phyloP scores from a whole-genome alignment of 37 sponge, comb jelly and placozoan species.

The Mnemiopsis leidyi region DNA sequence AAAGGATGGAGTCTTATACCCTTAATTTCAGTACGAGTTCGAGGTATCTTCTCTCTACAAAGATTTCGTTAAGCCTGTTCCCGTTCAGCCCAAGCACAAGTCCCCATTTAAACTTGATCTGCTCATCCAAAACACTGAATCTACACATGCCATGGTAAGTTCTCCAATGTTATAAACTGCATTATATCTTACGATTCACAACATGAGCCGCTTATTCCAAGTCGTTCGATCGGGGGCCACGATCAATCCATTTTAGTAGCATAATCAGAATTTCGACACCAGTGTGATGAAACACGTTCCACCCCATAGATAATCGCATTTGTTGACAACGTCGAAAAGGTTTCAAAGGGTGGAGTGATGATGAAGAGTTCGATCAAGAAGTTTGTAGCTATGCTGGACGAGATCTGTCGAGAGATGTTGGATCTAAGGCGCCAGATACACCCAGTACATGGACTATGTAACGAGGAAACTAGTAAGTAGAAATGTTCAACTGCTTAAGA shows the following conservation, averaged over 20 bases:
- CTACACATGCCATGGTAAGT: conserved; percentile 57
- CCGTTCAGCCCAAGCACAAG: conserved; percentile 1
- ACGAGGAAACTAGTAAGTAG: conserved; percentile 59
- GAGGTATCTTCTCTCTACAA: neutral
- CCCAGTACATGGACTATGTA: conserved; percentile 37
- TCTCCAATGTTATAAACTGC: too few relatives aligned
- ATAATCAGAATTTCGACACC: too few relatives aligned
- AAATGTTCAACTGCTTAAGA: too few relatives aligned
- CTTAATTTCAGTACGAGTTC: conserved; percentile 53
- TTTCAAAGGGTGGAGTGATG: neutral
- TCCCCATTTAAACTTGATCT: conserved; percentile 50
- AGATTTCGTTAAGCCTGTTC: conserved; percentile 46
- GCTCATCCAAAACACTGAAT: conserved; percentile 55
- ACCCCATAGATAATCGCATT: conserved; percentile 8
- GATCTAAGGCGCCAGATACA: conserved; percentile 57
- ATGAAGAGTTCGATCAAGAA: neutral
- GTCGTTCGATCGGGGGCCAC: too few relatives aligned
- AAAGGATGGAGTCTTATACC: too few relatives aligned
- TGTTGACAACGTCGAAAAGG: conserved; percentile 17
- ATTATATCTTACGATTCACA: too few relatives aligned
- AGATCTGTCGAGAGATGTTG: conserved; percentile 41
- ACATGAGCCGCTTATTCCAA: too few relatives aligned
- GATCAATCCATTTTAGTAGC: too few relatives aligned
- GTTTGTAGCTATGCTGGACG: neutral
- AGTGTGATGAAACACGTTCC: too few relatives aligned